Evolutionary conservation across 2,888 invertebrate genomes (phyloP).

Genomic region (Gandaritis pyraliata): DNA sequence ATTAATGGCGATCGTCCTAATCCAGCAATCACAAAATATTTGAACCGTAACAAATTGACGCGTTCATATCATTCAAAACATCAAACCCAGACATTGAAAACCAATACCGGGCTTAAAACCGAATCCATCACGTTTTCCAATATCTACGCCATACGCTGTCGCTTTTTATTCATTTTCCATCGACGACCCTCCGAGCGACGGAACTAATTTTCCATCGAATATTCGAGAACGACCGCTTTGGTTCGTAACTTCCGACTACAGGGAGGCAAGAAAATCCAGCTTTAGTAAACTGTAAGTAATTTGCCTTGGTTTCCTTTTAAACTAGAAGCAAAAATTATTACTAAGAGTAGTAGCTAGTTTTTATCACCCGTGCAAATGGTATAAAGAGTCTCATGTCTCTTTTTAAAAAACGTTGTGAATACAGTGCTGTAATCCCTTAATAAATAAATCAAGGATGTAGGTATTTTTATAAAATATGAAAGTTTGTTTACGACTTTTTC

Average conservation of each 20-base stretch:
- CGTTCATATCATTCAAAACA: conserved; percentile 22
- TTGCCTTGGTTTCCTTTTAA: too few species aligned
- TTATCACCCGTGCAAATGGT: too few species aligned
- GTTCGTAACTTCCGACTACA: conserved; percentile 7
- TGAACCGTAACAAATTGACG: conserved; percentile 12
- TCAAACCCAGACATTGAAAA: conserved; percentile 19
- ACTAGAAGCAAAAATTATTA: too few species aligned
- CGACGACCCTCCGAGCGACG: conserved; percentile 20
- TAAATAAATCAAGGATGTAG: too few species aligned
- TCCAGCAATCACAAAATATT: conserved; percentile 8
- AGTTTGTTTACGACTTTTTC: not conserved
- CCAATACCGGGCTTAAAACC: conserved; percentile 31
- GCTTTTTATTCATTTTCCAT: conserved; percentile 36
- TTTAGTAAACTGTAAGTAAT: not conserved
- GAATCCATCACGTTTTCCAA: conserved; percentile 33
- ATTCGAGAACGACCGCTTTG: conserved; percentile 24
- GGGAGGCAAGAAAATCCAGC: not conserved
- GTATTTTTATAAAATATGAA: not conserved
- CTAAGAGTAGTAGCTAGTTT: too few species aligned
- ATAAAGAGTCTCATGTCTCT: too few species aligned
- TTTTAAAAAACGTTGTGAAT: too few species aligned
- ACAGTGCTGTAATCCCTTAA: too few species aligned
- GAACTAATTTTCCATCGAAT: conserved; percentile 43
- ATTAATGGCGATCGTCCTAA: not conserved
- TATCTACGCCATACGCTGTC: conserved; percentile 30